phyloP scores from a whole-genome alignment of 1,140 invertebrate genomes.

The Caenorhabditis inopinata region DNA sequence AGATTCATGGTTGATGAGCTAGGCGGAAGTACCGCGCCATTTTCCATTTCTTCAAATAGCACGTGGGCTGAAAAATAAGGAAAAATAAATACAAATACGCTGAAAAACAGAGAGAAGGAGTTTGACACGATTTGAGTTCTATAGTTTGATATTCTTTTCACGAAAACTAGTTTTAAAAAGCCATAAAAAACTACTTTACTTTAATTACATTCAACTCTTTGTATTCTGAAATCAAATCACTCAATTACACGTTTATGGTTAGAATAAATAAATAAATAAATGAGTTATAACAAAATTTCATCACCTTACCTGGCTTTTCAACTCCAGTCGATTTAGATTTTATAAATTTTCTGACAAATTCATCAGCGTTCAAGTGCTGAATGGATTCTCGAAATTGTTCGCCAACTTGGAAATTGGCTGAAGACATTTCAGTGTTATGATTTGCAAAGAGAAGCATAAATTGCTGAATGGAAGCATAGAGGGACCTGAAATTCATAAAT shows the following conservation, averaged over 20 bases:
- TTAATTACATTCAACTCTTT: too few relatives aligned
- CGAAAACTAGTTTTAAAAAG: too few relatives aligned
- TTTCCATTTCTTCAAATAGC: not conserved
- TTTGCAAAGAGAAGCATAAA: slow-evolving; percentile 30
- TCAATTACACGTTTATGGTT: too few relatives aligned
- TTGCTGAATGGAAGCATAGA: slow-evolving; percentile 38
- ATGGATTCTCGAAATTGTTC: slow-evolving; percentile 57
- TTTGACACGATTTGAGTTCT: too few relatives aligned
- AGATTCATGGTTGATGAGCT: not conserved
- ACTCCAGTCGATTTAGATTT: slow-evolving; percentile 61
- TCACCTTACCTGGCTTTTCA: slow-evolving; percentile 59
- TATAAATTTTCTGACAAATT: slow-evolving; percentile 60
- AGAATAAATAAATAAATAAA: too few relatives aligned
- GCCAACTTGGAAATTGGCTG: slow-evolving; percentile 50
- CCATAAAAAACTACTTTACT: too few relatives aligned
- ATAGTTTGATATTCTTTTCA: too few relatives aligned
- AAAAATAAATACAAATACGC: not conserved
- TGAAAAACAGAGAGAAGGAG: too few relatives aligned
- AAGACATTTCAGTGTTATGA: slow-evolving; percentile 19
- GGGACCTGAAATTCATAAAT: not conserved
- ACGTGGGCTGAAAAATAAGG: not conserved
- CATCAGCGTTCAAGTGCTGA: slow-evolving; percentile 56
- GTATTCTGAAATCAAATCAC: too few relatives aligned
- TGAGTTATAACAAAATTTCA: too few relatives aligned
- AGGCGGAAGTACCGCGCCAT: not conserved